Percentiles rank a stretch among this genome's conserved stretches.
Evolutionary conservation across 1,140 invertebrate genomes (phyloP).

Genomic region (Drosophila erecta): DNA sequence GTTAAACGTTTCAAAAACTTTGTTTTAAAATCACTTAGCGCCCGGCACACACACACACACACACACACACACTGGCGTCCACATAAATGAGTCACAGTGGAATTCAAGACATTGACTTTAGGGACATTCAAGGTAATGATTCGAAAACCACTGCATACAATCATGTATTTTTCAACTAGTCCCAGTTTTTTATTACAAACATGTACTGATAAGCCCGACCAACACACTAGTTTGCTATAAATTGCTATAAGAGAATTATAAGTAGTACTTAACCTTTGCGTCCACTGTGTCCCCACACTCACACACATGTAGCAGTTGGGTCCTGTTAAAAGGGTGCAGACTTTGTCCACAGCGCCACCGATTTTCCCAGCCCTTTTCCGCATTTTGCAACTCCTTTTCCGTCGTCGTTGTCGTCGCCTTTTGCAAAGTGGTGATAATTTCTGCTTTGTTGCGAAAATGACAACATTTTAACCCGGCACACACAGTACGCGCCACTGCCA

Average conservation of each 20-base stretch:
- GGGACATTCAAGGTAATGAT: too few species aligned
- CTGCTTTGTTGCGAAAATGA: conserved; percentile 81
- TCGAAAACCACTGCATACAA: too few species aligned
- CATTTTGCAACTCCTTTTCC: conserved; percentile 43
- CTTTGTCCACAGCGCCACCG: conserved; percentile 37
- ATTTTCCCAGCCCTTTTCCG: conserved; percentile 13
- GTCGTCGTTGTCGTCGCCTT: conserved; percentile 60
- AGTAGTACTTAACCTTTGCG: neutral
- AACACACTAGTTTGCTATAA: too few species aligned
- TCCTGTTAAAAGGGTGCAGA: conserved; percentile 41
- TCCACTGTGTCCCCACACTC: conserved; percentile 11
- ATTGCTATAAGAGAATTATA: too few species aligned
- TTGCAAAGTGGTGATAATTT: conserved; percentile 84
- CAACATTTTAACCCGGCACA: conserved; percentile 73
- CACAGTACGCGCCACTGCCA: conserved; percentile 4
- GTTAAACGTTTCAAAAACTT: conserved; percentile 82
- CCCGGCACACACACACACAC: conserved; percentile 14
- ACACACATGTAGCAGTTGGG: conserved; percentile 18
- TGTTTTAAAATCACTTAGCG: conserved; percentile 81
- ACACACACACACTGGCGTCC: conserved; percentile 12
- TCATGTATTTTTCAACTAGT: too few species aligned
- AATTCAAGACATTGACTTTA: neutral
- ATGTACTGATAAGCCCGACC: too few species aligned
- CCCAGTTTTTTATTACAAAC: too few species aligned
- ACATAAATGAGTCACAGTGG: conserved; percentile 19